These are phyloP conservation scores for Andrena bucephala DNA, from an alignment of 2,888 invertebrate species.

Conservation along the genomic window DNA sequence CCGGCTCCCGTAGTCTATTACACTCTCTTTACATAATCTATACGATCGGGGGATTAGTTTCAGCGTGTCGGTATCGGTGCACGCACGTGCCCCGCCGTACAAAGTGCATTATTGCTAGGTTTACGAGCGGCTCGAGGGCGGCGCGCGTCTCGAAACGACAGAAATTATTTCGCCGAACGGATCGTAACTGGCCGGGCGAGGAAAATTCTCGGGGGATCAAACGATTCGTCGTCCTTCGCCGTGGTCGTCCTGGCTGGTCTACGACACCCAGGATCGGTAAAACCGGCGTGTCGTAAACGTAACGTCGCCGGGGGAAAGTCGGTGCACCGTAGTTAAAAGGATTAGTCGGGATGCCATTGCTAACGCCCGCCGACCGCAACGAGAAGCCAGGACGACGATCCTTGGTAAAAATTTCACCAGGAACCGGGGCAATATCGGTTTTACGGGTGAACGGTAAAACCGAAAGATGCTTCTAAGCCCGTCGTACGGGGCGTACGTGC, in stretches of 20 bases:
- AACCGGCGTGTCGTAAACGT: slow-evolving; percentile 66
- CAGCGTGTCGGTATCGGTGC: slow-evolving; percentile 1
- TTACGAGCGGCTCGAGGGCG: slow-evolving; percentile 28
- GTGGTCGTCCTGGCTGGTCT: neutral
- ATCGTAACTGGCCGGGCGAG: slow-evolving; percentile 23
- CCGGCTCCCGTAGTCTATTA: slow-evolving; percentile 48
- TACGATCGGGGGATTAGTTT: slow-evolving; percentile 40
- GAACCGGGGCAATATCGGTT: slow-evolving; percentile 78
- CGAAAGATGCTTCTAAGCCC: slow-evolving; percentile 76
- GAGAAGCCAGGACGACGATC: slow-evolving; percentile 30
- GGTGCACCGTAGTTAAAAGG: slow-evolving; percentile 67
- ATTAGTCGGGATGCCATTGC: slow-evolving; percentile 64
- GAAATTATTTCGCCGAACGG: slow-evolving; percentile 58
- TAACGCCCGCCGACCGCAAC: slow-evolving; percentile 2
- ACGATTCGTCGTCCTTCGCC: slow-evolving; percentile 9
- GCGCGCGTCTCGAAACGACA: slow-evolving; percentile 18
- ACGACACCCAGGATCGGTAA: slow-evolving; percentile 46
- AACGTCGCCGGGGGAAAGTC: slow-evolving; percentile 40
- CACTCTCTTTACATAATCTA: slow-evolving; percentile 57
- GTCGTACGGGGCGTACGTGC: slow-evolving; percentile 77
- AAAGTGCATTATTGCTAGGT: slow-evolving; percentile 22
- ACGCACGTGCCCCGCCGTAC: neutral
- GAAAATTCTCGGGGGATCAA: slow-evolving; percentile 10
- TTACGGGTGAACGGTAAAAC: slow-evolving; percentile 79
- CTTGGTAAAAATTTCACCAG: slow-evolving; percentile 74